Conservation (phyloP, 1,140 invertebrate genomes). For the Leptinotarsa lineolata region DNA sequence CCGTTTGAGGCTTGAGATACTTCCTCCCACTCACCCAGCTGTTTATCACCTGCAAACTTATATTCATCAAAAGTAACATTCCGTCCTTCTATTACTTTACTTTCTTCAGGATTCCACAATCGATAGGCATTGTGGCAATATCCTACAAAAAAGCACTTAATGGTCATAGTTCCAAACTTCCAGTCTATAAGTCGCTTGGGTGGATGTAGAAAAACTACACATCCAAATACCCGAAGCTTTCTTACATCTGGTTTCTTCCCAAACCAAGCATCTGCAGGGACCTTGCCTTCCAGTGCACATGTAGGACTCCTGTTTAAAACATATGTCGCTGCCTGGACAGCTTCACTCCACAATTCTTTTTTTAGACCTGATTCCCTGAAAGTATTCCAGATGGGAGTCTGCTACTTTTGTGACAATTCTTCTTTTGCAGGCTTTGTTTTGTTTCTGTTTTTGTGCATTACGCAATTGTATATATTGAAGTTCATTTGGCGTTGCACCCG, state of each 20-base stretch:
- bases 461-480: no score
- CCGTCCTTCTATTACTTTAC: conserved; percentile 6
- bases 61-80: conserved; percentile 23
- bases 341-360: conserved; percentile 55
- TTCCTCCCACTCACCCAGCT: neutral
- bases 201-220: conserved; percentile 42
- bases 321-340: conserved; percentile 43
- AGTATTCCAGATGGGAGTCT: no score
- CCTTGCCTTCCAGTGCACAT: conserved; percentile 35
- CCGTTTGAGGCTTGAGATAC: no score
- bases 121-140: conserved; percentile 19
- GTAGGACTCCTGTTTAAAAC: conserved; percentile 37
- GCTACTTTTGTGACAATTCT: no score
- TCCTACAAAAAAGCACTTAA: conserved; percentile 16
- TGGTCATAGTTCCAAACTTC: conserved; percentile 31
- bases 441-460: no score
- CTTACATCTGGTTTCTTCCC: conserved; percentile 33
- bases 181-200: conserved; percentile 36
- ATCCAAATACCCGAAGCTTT: conserved; percentile 50
- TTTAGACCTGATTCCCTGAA: conserved; percentile 45
- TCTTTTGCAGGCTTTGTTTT: no score
- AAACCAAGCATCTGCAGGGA: conserved; percentile 52
- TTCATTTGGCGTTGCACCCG: no score
- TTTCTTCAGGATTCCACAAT: conserved; percentile 13
- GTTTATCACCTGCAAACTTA: neutral